Base-by-base conservation (phyloP, 2,797 vertebrate species). In the Parambassis ranga region DNA sequence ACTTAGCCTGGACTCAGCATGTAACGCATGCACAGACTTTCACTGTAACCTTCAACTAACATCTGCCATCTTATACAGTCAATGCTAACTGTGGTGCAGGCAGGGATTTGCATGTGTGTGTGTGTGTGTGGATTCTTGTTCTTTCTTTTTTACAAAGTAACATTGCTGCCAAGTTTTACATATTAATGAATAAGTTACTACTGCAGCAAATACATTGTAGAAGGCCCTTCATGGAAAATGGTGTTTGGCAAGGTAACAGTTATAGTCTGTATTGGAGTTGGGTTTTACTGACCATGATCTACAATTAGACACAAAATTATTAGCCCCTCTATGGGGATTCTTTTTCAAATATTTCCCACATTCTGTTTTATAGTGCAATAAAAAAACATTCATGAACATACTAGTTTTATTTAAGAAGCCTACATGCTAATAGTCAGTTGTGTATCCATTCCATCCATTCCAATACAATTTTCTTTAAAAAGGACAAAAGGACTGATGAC, bases 111-210 rank as follows among this genome's bases (percentile, higher is more conserved):
- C 3, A 37, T 10, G 6, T 22, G 19, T 51, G 39, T 33, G 6
- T 51, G 22, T 37, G 27, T 52, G 48, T 23, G n/a, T 60, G 14
- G 47, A 20, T 65, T 61, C 28, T 75, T 32, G 41, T 9, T 20
- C 53, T 28, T 18, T 53, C 15, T 36, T 32, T 23, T 5, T 8
- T 13, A 36, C 18, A 15, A 35, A 42, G 10, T 10, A 14, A 61
- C 42, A 68, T 5, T 19, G 28, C 57, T 42, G 44, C 52, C 62
- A 76, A 63, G 43, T 44, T 36, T 37, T 56, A 22, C 23, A 57
- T 57, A 79, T 70, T 15, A 43, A 65, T 13, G 23, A 23, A 68
- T 75, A 60, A 62, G 39, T 74, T 74, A 59, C 50, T 30, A 4
- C 26, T 58, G 16, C 38, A 71, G 35, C 15, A 38, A 24, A 73